A percentile compares a stretch with the other conserved stretches of the same genome.
Conservation (phyloP, 2,113 vertebrate genomes). For the Cryptomyrus ogoouensis region DNA sequence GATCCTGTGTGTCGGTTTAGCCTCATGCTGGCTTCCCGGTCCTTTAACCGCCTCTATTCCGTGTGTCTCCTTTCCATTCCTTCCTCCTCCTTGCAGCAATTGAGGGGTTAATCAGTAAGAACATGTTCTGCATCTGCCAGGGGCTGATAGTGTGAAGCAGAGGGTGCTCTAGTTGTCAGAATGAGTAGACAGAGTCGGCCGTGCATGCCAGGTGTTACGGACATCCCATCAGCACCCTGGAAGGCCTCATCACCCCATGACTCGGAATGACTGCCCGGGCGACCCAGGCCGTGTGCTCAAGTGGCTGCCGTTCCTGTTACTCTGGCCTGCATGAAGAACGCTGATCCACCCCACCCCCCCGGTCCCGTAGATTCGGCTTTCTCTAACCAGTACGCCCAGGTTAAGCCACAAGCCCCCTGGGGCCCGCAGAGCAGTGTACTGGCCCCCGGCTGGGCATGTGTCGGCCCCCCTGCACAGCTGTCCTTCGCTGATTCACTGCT, state of each 20-base stretch:
- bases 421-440: neutral
- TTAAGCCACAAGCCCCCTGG: neutral
- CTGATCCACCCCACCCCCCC: neutral
- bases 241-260: slow-evolving; percentile 6
- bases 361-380: neutral
- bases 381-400: neutral
- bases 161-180: neutral
- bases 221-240: slow-evolving; percentile 8
- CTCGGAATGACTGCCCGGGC: neutral
- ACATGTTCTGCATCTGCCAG: slow-evolving; percentile 16
- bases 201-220: slow-evolving; percentile 9
- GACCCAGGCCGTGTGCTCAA: neutral
- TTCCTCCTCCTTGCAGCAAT: slow-evolving; percentile 68
- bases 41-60: slow-evolving; percentile 57
- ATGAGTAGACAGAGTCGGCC: neutral
- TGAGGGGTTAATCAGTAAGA: slow-evolving; percentile 79
- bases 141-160: slow-evolving; percentile 9
- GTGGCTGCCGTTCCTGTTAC: slow-evolving; percentile 7
- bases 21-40: slow-evolving; percentile 34
- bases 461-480: neutral
- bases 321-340: slow-evolving; percentile 25
- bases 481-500: neutral
- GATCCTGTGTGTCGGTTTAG: neutral
- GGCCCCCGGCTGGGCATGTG: neutral
- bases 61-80: slow-evolving; percentile 57